Conservation (phyloP, 2,797 vertebrate genomes). For the Gila robusta region DNA sequence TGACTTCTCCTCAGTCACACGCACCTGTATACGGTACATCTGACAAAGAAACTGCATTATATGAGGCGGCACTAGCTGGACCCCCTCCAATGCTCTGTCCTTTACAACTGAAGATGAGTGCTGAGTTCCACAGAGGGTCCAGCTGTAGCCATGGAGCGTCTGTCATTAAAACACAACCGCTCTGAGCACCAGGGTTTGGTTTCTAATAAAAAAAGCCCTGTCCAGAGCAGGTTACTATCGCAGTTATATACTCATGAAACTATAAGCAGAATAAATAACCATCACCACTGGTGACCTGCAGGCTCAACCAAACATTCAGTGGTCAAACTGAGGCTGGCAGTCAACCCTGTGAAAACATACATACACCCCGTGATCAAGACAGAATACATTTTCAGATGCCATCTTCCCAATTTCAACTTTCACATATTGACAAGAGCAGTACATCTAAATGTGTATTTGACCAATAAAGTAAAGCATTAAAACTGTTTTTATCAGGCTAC, state of each 20-base stretch:
- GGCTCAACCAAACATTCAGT: constrained; percentile 13
- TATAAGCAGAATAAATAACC: constrained; percentile 1
- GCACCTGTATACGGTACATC: background rate
- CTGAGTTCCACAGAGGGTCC: constrained; percentile 17
- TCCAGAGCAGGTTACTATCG: constrained; percentile 23
- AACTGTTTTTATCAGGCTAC: background rate
- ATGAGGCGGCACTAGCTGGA: background rate
- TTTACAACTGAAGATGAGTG: constrained; percentile 17
- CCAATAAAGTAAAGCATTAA: background rate
- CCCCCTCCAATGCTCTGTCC: constrained; percentile 12
- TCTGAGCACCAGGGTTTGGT: constrained; percentile 6
- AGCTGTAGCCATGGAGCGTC: constrained; percentile 42
- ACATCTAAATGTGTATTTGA: background rate
- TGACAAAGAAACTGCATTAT: constrained; percentile 21
- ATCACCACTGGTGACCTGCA: constrained; percentile 25
- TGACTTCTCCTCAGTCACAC: background rate
- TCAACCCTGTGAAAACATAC: background rate
- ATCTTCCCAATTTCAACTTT: background rate
- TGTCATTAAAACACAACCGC: constrained; percentile 25
- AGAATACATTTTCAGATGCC: background rate
- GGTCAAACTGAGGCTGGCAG: background rate
- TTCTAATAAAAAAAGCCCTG: constrained; percentile 31
- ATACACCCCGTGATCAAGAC: background rate
- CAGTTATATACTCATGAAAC: constrained; percentile 5
- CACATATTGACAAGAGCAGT: background rate